phyloP scores from a whole-genome alignment of 2,113 vertebrate species.

The Cyanoderma ruficeps region DNA sequence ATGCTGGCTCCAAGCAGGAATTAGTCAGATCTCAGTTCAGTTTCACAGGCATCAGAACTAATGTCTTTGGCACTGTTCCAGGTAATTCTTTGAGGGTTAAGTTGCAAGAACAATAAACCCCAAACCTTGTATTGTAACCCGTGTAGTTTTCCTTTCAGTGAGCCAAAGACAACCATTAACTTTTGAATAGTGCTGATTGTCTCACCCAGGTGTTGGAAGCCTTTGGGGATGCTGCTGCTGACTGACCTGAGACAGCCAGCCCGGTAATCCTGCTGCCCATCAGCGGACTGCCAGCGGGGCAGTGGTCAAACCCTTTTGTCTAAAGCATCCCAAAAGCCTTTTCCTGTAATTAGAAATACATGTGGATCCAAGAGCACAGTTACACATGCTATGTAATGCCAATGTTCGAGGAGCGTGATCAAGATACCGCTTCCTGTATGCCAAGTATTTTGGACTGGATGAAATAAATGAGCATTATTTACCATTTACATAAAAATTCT shows the following conservation, averaged over 20 bases:
- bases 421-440: background rate
- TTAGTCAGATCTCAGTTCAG: background rate
- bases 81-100: background rate
- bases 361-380: rapidly evolving
- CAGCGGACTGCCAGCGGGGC: background rate
- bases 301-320: too few species aligned
- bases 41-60: background rate
- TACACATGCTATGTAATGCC: rapidly evolving
- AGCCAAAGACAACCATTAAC: background rate
- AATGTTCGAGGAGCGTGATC: background rate
- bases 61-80: background rate
- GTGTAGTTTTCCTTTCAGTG: background rate
- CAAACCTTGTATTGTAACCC: background rate
- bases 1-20: background rate
- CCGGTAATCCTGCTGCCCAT: rapidly evolving
- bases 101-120: background rate
- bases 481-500: background rate
- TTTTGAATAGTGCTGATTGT: background rate
- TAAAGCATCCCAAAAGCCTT: background rate
- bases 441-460: background rate
- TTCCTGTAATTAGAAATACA: background rate
- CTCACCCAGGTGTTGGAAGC: background rate
- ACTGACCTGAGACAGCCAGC: rapidly evolving
- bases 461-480: background rate
- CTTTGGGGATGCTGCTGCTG: background rate